Evolutionary conservation across 2,113 vertebrate species (phyloP), one percentile per base, ranked within the genome.

Genomic region (Cettia cetti): DNA sequence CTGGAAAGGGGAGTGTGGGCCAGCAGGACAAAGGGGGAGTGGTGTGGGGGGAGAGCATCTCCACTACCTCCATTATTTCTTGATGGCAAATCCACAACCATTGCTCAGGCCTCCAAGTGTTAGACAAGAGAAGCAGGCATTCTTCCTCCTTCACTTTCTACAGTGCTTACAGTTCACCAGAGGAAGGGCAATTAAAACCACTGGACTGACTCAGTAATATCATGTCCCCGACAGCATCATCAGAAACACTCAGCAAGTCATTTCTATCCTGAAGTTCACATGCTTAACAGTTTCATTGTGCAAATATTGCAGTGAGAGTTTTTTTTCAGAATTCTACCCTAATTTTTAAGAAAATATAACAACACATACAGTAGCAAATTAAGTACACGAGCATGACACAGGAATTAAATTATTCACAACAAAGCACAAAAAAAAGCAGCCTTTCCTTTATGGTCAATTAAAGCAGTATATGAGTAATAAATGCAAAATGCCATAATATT

Each of bases 401-500:
- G 0, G 0, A 92, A 89, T 92, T 78, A 92, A 93, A 90, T 91
- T 56, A 53, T 40, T 94, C 74, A 71, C 82, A 82, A 64, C 47
- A 86, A 82, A 93, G 68, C 31, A 44, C 72, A 57, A 66, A 88
- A 81, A 78, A 81, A 78, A 52, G 4, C 63, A 82, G 59, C 57
- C 35, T 68, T 57, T 83, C 52, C 47, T 90, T 83, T 90, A 69
- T 78, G 68, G 75, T 94, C 90, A 94, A 70, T 87, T 93, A 95
- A 82, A 80, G 71, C 54, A 75, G 50, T 72, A n/a, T 40, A 82
- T 30, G 52, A 77, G 54, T 82, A 94, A 80, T 64, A 95, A 86
- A 94, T 90, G 75, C 66, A 94, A 95, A 95, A 91, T 47, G 14
- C 76, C 64, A 33, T 52, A 74, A 64, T 90, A 87, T 91, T 94